phyloP scores from a whole-genome alignment of 2,797 vertebrate genomes.

The Pygocentrus nattereri region DNA sequence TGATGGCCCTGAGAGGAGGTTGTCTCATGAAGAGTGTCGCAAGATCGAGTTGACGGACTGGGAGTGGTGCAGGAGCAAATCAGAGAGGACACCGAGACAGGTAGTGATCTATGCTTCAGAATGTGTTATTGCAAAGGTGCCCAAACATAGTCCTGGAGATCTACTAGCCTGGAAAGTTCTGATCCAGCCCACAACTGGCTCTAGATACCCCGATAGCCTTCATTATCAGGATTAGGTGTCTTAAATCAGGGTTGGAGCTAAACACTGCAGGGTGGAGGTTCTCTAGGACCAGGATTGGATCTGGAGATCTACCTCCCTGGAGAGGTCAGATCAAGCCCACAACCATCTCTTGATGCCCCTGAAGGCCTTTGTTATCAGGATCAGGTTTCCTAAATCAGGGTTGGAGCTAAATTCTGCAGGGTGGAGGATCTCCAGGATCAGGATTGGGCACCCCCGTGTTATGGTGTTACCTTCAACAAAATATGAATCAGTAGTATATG shows the following conservation, averaged over 20 bases:
- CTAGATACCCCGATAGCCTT: background rate
- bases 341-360: background rate
- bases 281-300: no score
- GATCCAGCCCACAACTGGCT: background rate
- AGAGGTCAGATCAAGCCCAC: background rate
- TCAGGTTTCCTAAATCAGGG: no score
- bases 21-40: conserved; percentile 86
- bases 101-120: conserved; percentile 69
- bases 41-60: conserved; percentile 90
- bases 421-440: no score
- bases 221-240: no score
- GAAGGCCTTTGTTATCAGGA: background rate
- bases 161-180: no score
- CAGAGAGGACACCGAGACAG: conserved; percentile 94
- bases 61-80: conserved; percentile 98
- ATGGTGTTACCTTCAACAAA: no score
- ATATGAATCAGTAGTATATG: no score
- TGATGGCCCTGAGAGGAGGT: conserved; percentile 85
- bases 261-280: no score
- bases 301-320: background rate
- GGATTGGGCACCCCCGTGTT: no score
- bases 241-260: no score
- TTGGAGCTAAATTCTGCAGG: no score
- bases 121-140: background rate
- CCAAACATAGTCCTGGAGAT: background rate